Evolutionary conservation across 1,140 invertebrate species (phyloP).

Genomic region (Adoxophyes honmai): DNA sequence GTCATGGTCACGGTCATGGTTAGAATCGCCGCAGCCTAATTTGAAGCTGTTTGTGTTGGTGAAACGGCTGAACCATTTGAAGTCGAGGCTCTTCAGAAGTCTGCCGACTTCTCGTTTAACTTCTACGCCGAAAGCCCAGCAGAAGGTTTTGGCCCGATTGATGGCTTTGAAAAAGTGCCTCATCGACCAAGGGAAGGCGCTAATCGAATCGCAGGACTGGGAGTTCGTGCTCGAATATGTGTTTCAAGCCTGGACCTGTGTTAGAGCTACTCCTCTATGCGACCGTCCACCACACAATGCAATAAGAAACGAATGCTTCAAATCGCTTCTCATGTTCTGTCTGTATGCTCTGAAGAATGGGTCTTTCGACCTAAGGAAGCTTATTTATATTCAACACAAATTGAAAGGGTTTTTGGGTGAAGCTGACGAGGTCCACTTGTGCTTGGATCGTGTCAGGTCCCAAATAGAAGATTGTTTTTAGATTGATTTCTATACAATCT

Average conservation of each 20-base stretch:
- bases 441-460: slow-evolving; percentile 53
- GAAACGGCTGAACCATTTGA: slow-evolving; percentile 82
- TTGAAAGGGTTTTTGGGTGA: slow-evolving; percentile 58
- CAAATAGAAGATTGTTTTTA: slow-evolving; percentile 42
- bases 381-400: slow-evolving; percentile 64
- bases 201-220: slow-evolving; percentile 86
- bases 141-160: slow-evolving; percentile 82
- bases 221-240: slow-evolving; percentile 83
- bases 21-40: slow-evolving; percentile 83
- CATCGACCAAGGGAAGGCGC: slow-evolving; percentile 80
- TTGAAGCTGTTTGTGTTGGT: slow-evolving; percentile 81
- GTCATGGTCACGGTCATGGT: slow-evolving; percentile 84
- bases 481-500: too few species aligned
- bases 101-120: slow-evolving; percentile 81
- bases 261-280: slow-evolving; percentile 84
- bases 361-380: slow-evolving; percentile 63
- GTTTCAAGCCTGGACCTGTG: slow-evolving; percentile 83
- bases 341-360: slow-evolving; percentile 82
- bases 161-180: slow-evolving; percentile 83
- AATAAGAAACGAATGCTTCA: slow-evolving; percentile 84
- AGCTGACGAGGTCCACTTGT: slow-evolving; percentile 62
- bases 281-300: slow-evolving; percentile 83
- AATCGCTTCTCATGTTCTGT: slow-evolving; percentile 81
- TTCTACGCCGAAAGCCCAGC: slow-evolving; percentile 83
- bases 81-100: slow-evolving; percentile 84